A percentile compares a stretch with the other conserved stretches of the same genome.
These are phyloP conservation scores for Caranx ignobilis DNA, from an alignment of 2,113 vertebrate genomes.

Conservation along the genomic window DNA sequence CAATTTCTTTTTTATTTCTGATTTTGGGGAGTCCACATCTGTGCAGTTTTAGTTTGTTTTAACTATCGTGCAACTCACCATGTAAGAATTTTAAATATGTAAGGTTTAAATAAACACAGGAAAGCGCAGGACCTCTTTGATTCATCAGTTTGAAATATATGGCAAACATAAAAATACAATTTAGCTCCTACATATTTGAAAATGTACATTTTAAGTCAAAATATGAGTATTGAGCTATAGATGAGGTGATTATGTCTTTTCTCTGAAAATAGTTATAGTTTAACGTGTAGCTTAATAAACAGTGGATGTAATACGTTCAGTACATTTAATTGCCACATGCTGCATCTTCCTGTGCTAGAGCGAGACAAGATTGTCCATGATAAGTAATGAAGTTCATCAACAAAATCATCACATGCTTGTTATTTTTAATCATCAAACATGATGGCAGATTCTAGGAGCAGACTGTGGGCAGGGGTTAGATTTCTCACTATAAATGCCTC, in stretches of 20 bases:
- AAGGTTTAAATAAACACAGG: not conserved
- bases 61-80: no score
- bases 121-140: not conserved
- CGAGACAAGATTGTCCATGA: conserved; percentile 27
- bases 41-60: not conserved
- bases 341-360: conserved; percentile 12
- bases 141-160: not conserved
- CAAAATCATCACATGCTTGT: conserved; percentile 35
- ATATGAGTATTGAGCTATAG: not conserved
- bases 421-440: conserved; percentile 56
- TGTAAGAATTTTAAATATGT: not conserved
- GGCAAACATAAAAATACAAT: not conserved
- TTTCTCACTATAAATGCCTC: conserved; percentile 68
- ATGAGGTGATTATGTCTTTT: not conserved
- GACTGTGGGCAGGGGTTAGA: conserved; percentile 42
- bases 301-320: not conserved
- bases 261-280: not conserved
- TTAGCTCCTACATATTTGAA: not conserved
- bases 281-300: not conserved
- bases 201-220: not conserved
- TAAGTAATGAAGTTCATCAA: conserved; percentile 41
- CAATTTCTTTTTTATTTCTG: not conserved
- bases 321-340: conserved; percentile 24
- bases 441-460: conserved; percentile 41
- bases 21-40: not conserved